Evolutionary conservation across 2,113 vertebrate genomes (phyloP), one percentile per base, ranked within the genome.

Genomic region (Ciconia maguari): DNA sequence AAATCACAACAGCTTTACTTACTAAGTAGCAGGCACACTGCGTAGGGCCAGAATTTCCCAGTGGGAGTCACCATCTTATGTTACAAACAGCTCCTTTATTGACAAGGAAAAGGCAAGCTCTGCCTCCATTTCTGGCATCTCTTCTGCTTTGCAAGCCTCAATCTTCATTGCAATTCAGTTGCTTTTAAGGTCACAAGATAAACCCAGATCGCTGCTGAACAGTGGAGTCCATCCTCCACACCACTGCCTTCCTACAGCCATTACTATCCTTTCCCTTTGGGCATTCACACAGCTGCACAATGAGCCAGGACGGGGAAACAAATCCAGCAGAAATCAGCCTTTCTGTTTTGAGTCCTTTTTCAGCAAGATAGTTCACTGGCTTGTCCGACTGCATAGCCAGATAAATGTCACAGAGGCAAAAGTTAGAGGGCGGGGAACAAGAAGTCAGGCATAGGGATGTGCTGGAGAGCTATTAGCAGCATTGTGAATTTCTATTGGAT

Each of bases 61-160:
- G 46, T 54, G 58, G 62, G 41, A 79, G 21, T 44, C 51, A 68
- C 74, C 32, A 64, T 51, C 55, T 57, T 25, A 26, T 2, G 0
- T 60, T 75, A 68, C 65, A 87, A 90, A 85, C 3, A 72, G 29
- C 36, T 69, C n/a, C 57, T 77, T 27, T 88, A 61, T 32, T 69
- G 62, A 36, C 49, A 72, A 44, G 36, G 24, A 24, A 57, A 94
- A 80, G 21, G 58, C 38, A 65, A 87, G 17, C 18, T 60, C 72
- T 87, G 74, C 51, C 41, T 80, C 25, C 36, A 8, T 36, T 75
- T 77, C 72, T 93, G 87, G 30, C 55, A 82, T 42, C 64, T 1
- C 0, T 70, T 49, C 70, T 38, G 61, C 25, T 71, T 49, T 19
- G 6, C 0, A 0, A 30, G 29, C 52, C n/a, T 85, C 18, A 1